Evolutionary conservation across 2,888 invertebrate species (phyloP), one percentile per base, ranked within the genome.

Genomic region (Sminthurinus aureus): DNA sequence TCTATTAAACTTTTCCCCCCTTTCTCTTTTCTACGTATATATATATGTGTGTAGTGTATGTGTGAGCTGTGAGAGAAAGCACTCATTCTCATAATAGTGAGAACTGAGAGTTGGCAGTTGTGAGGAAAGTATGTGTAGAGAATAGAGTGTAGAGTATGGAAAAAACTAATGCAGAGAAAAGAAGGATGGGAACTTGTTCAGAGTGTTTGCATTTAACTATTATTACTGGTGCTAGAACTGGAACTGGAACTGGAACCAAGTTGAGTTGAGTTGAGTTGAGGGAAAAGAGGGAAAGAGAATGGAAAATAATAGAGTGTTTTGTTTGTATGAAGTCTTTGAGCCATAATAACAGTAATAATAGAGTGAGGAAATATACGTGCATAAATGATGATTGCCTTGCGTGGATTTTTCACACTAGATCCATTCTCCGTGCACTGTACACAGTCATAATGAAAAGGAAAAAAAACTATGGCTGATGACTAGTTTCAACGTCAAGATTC

Each of bases 381-480:
- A 50, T 15, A 24, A 58, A 58, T 77, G 77, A 77, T 77, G 77
- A 77, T 58, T 77, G n/a, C 77, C 58, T 77, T 77, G 77, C 77
- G 77, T 77, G 77, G 77, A 77, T 77, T 77, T 50, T 73, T 73
- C 73, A 24, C 73, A 73, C 73, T 73, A 73, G 26, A 24, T 15
- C 11, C 26, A 73, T 20, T 3, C 69, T 4, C 18, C 20, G 20
- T 1, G 20, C 69, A 38, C 38, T 20, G 8, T 3, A 66, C 20
- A 66, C 66, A 66, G 20, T 20, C 24, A 69, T 24, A 69, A 69
- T 20, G 69, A 20, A 69, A 24, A 73, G 22, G 26, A 24, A 24
- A 0, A 69, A 20, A 69, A 24, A 69, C 13, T 69, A 69, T 69
- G 69, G 69, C 12, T 11, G n/a, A 69, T 69, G 69, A 24, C 20